Evolutionary conservation across 1,140 invertebrate species (phyloP).

Genomic region (Tachypleus tridentatus): DNA sequence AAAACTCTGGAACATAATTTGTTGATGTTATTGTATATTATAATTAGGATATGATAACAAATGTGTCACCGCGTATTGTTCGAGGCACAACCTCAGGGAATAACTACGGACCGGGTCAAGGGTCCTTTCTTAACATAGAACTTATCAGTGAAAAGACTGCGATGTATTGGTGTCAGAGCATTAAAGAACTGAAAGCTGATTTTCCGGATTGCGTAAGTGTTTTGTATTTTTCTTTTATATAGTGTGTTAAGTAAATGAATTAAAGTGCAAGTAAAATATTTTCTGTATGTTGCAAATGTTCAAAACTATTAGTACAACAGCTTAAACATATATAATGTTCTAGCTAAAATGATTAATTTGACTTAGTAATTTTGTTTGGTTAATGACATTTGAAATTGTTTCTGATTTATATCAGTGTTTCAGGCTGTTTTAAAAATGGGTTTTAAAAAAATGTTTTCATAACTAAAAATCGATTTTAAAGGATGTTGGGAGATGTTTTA

Average conservation of each 20-base stretch:
- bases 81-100: constrained; percentile 84
- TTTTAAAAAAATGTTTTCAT: too few relatives aligned
- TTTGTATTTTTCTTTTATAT: background rate
- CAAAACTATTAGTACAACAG: too few relatives aligned
- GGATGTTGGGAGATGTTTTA: too few relatives aligned
- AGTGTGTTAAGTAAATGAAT: background rate
- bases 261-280: too few relatives aligned
- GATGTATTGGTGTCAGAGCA: constrained; percentile 82
- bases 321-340: too few relatives aligned
- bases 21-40: constrained; percentile 4
- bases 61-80: constrained; percentile 92
- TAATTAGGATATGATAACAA: constrained; percentile 76
- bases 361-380: too few relatives aligned
- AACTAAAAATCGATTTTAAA: too few relatives aligned
- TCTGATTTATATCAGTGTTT: too few relatives aligned
- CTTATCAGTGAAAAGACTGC: constrained; percentile 93
- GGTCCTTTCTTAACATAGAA: constrained; percentile 94
- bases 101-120: constrained; percentile 83
- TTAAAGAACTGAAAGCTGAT: constrained; percentile 79
- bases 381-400: too few relatives aligned
- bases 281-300: too few relatives aligned
- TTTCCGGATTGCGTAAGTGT: constrained; percentile 64
- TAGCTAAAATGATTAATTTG: too few relatives aligned
- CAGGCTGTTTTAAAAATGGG: too few relatives aligned
- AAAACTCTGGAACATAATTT: constrained; percentile 7